A percentile compares a stretch with the other conserved stretches of the same genome.
phyloP scores from a whole-genome alignment of 2,113 vertebrate genomes.

The Paralichthys olivaceus region DNA sequence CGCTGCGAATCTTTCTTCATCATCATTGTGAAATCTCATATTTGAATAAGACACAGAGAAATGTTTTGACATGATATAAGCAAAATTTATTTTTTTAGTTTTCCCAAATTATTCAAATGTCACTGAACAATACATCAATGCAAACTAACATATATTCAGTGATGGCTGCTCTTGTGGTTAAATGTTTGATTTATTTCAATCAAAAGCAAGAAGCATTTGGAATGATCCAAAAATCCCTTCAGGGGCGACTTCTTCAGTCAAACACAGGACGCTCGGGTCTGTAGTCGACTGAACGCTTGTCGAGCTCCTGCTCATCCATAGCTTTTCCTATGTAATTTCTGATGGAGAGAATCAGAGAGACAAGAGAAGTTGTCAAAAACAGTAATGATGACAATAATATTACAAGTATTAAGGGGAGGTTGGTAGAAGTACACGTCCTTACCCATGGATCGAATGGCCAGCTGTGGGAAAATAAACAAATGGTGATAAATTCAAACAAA shows the following conservation, averaged over 20 bases:
- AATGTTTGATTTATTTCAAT: no score
- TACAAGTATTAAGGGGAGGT: no score
- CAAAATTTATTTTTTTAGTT: no score
- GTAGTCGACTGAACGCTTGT: constrained; percentile 4
- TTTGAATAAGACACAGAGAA: not conserved
- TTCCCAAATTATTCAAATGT: no score
- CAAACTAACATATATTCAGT: not conserved
- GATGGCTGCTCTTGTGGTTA: not conserved
- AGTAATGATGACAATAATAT: no score
- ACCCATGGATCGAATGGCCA: not conserved
- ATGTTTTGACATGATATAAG: not conserved
- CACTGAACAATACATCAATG: not conserved
- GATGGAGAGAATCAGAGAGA: not conserved
- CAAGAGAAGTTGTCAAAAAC: not conserved
- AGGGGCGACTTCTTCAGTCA: not conserved
- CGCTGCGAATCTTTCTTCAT: no score
- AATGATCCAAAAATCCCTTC: not conserved
- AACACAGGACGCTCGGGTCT: not conserved
- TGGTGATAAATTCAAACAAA: not conserved
- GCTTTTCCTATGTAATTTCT: not conserved
- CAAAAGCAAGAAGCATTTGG: no score
- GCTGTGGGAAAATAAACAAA: not conserved
- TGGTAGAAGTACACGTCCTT: not conserved
- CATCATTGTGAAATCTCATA: not conserved
- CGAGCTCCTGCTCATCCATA: not conserved